A percentile compares a stretch with the other conserved stretches of the same genome.
These are phyloP conservation scores for Gisinianus flammeolus DNA, from an alignment of 2,888 invertebrate species.

Conservation along the genomic window DNA sequence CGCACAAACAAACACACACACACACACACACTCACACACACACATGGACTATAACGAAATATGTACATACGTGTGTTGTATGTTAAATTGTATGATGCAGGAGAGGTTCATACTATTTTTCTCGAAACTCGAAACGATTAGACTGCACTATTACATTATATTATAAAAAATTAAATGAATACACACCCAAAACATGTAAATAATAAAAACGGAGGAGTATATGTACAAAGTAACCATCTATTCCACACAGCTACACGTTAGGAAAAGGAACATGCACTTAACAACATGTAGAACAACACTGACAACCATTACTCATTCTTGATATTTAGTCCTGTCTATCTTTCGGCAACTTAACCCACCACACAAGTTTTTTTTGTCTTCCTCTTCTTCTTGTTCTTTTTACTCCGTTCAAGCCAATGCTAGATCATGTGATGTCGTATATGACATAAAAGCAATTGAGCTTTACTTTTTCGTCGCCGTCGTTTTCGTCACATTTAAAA, in stretches of 20 bases:
- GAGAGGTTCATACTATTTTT: not conserved
- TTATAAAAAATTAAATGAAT: not conserved
- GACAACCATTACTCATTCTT: conserved; percentile 29
- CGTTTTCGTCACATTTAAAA: no score
- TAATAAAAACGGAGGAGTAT: not conserved
- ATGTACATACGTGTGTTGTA: not conserved
- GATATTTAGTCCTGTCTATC: conserved; percentile 27
- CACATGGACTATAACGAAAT: no score
- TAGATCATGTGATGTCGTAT: no score
- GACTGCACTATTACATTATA: not conserved
- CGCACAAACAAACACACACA: no score
- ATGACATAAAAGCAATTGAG: no score
- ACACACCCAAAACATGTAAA: not conserved
- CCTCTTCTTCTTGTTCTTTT: not conserved
- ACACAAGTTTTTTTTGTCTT: conserved; percentile 17
- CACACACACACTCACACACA: no score
- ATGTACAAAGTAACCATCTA: not conserved
- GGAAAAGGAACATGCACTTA: not conserved
- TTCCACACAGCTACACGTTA: not conserved
- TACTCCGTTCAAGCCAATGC: not conserved
- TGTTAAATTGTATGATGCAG: not conserved
- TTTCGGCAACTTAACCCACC: conserved; percentile 29
- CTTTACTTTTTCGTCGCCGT: no score
- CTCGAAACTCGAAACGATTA: not conserved
- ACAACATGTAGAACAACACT: not conserved